A percentile compares a stretch with the other conserved stretches of the same genome.
Conservation (phyloP, 2,888 invertebrate genomes). For the Drosophila acutilabella region DNA sequence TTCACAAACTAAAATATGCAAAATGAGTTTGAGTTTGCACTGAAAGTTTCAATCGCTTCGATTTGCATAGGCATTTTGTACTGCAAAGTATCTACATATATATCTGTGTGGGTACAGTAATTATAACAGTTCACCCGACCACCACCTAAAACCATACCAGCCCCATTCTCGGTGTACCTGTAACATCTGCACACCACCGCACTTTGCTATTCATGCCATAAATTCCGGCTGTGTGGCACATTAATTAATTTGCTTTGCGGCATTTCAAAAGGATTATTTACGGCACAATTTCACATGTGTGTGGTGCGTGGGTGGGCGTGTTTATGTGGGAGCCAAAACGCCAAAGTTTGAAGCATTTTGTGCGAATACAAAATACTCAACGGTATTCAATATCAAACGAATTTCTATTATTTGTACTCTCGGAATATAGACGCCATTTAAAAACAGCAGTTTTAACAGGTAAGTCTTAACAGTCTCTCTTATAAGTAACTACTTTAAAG, state of each 20-base stretch:
- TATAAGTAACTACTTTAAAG: neutral
- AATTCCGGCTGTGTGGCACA: conserved; percentile 83
- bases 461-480: neutral
- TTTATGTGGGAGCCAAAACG: conserved; percentile 23
- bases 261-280: conserved; percentile 83
- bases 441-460: neutral
- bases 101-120: conserved; percentile 37
- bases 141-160: neutral
- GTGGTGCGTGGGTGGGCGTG: conserved; percentile 7
- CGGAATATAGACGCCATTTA: neutral
- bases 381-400: conserved; percentile 6
- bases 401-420: neutral
- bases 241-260: conserved; percentile 83
- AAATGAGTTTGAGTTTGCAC: conserved; percentile 48
- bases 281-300: conserved; percentile 71
- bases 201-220: conserved; percentile 75
- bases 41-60: conserved; percentile 73
- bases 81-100: conserved; percentile 6
- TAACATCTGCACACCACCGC: conserved; percentile 60
- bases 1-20: conserved; percentile 80
- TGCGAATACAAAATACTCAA: conserved; percentile 4
- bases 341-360: conserved; percentile 13
- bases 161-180: conserved; percentile 56
- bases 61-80: conserved; percentile 42
- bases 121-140: conserved; percentile 36